Evolutionary conservation across 2,113 vertebrate genomes (phyloP), one percentile per base, ranked within the genome.

Genomic region (Vireo altiloquus): DNA sequence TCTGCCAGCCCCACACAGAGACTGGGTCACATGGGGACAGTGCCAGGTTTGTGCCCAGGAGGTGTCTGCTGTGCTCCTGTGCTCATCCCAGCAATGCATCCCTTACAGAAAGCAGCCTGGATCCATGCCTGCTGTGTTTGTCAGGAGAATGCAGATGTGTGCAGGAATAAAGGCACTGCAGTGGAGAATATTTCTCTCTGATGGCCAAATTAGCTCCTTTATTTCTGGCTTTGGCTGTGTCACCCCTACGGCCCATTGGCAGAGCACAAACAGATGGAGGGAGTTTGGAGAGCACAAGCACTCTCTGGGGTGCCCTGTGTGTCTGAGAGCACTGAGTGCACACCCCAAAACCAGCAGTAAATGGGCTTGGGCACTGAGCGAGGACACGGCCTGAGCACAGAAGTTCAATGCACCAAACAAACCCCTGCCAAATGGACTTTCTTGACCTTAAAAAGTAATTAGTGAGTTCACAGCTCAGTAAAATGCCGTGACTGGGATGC

Each of bases 391-490:
- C 39, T 69, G 56, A 91, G 63, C 82, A 47, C 83, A 71, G 63
- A 59, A 78, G 57, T 80, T 31, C 87, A 96, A 60, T 49, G 52
- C 69, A 60, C 66, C n/a, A 8, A 77, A 75, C 82, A 89, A 92
- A 91, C 25, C 28, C 70, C 68, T 85, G 87, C 87, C 86, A 96
- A 94, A 96, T 52, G 60, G 86, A 79, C 56, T 96, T 95, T 86
- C 40, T 86, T 93, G 82, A 81, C 81, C 75, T 94, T 85, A 35
- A 77, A 79, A 94, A 79, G 37, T 30, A 80, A 71, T 54, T 61
- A 56, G 31, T 39, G 49, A 71, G 75, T 86, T 82, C 64, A 59
- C 70, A 88, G 82, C 84, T 88, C 54, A 66, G 68, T 87, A 35
- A 77, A 80, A 72, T 2, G 21, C 83, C 57, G 24, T 91, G 76